Evolutionary conservation across 2,113 vertebrate genomes (phyloP).

Genomic region (Callithrix jacchus): DNA sequence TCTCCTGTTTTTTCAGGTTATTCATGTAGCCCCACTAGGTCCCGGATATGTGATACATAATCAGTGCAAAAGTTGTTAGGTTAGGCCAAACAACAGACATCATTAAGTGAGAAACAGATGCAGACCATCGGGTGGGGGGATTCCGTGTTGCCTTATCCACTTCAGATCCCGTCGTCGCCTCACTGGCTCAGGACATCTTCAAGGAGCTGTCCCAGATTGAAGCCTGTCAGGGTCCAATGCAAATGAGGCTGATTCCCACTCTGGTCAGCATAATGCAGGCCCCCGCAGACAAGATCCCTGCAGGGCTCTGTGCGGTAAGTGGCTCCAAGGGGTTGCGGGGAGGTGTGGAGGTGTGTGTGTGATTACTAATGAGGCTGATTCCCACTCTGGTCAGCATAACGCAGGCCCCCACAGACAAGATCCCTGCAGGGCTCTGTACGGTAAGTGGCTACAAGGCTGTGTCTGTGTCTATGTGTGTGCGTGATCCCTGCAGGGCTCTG

Average conservation of each 20-base stretch:
- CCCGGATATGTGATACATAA: neutral
- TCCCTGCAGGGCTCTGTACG: conserved; percentile 95
- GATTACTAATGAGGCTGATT: conserved; percentile 95
- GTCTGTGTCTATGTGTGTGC: neutral
- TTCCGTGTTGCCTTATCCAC: conserved; percentile 60
- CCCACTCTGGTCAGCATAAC: conserved; percentile 99
- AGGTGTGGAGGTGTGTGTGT: neutral
- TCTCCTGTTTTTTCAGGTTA: neutral
- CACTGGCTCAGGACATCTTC: conserved; percentile 98
- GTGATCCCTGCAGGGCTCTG: conserved; percentile 94
- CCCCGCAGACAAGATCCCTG: conserved; percentile 96
- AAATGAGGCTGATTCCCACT: conserved; percentile 97
- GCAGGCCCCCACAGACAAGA: conserved; percentile 98
- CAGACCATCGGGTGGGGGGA: neutral
- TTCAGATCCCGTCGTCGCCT: conserved; percentile 97
- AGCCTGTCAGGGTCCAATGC: conserved; percentile 97
- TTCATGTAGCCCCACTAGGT: neutral
- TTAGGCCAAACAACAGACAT: neutral
- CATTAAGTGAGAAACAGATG: neutral
- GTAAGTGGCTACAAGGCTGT: conserved; percentile 84
- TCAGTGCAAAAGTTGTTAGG: neutral
- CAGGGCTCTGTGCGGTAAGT: conserved; percentile 95
- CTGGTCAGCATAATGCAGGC: conserved; percentile 99
- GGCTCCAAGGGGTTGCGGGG: no score
- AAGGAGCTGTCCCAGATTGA: conserved; percentile 98